Percentiles rank a stretch among this genome's conserved stretches.
These are phyloP conservation scores for Axinella damicornis DNA, from an alignment of 37 sponge, comb jelly and placozoan species.

Conservation along the genomic window DNA sequence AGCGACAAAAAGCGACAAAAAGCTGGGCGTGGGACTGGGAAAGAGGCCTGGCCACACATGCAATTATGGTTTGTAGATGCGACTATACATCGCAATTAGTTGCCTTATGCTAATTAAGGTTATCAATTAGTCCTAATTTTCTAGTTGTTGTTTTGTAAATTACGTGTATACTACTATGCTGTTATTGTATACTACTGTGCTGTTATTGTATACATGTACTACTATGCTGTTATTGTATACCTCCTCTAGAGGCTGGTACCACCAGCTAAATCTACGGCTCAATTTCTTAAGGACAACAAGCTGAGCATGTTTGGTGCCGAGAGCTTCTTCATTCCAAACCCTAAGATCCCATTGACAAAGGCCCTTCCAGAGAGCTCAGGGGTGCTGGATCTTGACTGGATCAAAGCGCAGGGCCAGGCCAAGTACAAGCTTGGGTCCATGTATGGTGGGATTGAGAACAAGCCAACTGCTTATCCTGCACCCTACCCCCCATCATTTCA, in stretches of 20 bases:
- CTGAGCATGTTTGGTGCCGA: slow-evolving; percentile 19
- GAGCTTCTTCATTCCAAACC: slow-evolving; percentile 1
- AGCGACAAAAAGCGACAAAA: too few species aligned
- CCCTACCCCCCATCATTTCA: slow-evolving; percentile 2
- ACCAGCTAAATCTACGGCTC: too few species aligned
- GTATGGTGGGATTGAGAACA: slow-evolving; percentile 26
- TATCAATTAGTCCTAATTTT: too few species aligned
- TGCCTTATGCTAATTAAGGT: too few species aligned
- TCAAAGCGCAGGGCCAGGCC: background rate
- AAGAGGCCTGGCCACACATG: too few species aligned
- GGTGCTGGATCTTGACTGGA: slow-evolving; percentile 4
- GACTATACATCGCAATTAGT: too few species aligned
- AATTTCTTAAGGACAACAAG: background rate
- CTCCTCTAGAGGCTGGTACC: slow-evolving; percentile 12
- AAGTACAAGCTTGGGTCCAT: slow-evolving; percentile 5
- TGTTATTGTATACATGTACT: too few species aligned
- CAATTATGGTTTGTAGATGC: too few species aligned
- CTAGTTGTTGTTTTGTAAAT: too few species aligned
- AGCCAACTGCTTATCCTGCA: background rate
- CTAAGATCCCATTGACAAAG: background rate
- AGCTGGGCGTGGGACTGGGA: too few species aligned
- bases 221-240: background rate
- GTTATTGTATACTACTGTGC: too few species aligned
- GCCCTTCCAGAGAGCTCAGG: background rate
- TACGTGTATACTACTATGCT: too few species aligned